phyloP scores from a whole-genome alignment of 2,113 vertebrate species.

The Oreochromis niloticus region DNA sequence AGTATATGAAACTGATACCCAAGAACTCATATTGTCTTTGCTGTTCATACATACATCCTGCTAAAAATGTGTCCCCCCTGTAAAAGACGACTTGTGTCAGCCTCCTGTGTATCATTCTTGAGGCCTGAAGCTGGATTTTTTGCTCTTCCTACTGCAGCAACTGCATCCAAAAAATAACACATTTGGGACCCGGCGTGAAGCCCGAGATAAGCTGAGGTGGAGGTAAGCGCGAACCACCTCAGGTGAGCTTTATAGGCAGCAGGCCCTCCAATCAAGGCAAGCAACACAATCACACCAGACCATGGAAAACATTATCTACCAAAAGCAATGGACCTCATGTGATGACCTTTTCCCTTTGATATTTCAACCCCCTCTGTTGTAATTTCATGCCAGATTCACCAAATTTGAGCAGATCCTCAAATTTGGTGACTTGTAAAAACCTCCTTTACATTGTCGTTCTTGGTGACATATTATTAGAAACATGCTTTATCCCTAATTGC shows the following conservation, averaged over 20 bases:
- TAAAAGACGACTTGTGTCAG: not conserved
- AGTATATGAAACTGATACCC: not conserved
- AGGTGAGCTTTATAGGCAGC: not conserved
- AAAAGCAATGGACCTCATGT: not conserved
- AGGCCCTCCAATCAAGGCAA: not conserved
- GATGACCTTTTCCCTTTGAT: not conserved
- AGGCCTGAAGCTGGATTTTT: not conserved
- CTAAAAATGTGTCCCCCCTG: not conserved
- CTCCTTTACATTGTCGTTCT: not conserved
- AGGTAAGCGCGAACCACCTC: not conserved
- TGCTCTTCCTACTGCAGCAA: not conserved
- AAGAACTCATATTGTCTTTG: not conserved
- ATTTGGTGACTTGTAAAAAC: not conserved
- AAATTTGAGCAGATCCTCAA: not conserved
- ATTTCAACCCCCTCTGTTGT: not conserved
- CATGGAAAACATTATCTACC: not conserved
- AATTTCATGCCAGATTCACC: not conserved
- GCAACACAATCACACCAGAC: not conserved
- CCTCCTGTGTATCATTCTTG: not conserved
- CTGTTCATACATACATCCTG: not conserved
- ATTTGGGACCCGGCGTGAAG: not conserved
- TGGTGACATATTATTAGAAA: not conserved
- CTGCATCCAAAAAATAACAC: not conserved
- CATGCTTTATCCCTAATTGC: not conserved
- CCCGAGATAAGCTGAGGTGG: not conserved